Evolutionary conservation across 2,888 invertebrate genomes (phyloP).

Genomic region (Yponomeuta plumbellus): DNA sequence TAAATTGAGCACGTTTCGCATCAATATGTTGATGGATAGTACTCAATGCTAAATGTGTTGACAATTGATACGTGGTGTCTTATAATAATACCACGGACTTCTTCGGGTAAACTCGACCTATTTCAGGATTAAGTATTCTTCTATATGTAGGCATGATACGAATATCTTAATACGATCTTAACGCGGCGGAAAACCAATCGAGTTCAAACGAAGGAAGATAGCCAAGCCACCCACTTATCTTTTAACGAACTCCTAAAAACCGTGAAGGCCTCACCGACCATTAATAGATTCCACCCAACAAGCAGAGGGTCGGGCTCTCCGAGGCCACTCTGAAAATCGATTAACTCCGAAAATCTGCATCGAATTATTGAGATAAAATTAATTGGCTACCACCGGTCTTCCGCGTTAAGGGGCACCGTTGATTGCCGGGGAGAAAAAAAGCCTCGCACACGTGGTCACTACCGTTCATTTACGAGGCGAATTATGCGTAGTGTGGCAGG

Average conservation of each 20-base stretch:
- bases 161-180: background rate
- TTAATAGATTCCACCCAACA: background rate
- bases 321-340: conserved; percentile 35
- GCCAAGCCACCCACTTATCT: conserved; percentile 1
- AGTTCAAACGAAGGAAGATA: background rate
- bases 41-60: too few relatives aligned
- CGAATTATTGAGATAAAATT: conserved; percentile 63
- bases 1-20: too few relatives aligned
- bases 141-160: background rate
- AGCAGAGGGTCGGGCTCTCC: background rate
- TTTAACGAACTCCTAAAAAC: conserved; percentile 15
- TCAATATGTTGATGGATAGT: too few relatives aligned
- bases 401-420: conserved; percentile 44
- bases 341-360: conserved; percentile 35
- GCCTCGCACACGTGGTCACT: conserved; percentile 71
- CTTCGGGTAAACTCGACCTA: too few relatives aligned
- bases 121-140: too few relatives aligned
- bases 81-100: too few relatives aligned
- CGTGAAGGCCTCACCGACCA: conserved; percentile 10
- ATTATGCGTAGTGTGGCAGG: conserved; percentile 75
- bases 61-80: too few relatives aligned
- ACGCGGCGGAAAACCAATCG: background rate
- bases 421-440: conserved; percentile 48
- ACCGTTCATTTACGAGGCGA: conserved; percentile 75
- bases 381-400: conserved; percentile 67